A percentile compares a stretch with the other conserved stretches of the same genome.
Evolutionary conservation across 2,113 vertebrate species (phyloP).

Genomic region (Lepus americanus): DNA sequence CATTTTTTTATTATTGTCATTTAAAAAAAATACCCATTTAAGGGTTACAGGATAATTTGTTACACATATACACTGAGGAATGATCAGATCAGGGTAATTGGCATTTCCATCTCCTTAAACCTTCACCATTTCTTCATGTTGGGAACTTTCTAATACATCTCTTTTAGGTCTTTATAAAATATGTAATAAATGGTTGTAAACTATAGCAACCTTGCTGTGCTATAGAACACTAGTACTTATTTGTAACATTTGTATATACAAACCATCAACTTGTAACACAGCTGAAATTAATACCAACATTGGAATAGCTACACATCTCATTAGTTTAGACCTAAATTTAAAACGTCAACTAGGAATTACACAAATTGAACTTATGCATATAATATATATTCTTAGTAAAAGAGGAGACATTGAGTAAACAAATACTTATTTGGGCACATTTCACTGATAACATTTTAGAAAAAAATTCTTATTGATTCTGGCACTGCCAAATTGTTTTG

Average conservation of each 20-base stretch:
- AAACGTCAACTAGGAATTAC: not conserved
- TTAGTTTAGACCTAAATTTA: not conserved
- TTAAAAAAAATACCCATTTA: not conserved
- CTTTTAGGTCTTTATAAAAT: not conserved
- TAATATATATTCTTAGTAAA: not conserved
- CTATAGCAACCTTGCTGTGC: not conserved
- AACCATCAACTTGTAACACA: not conserved
- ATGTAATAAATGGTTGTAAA: not conserved
- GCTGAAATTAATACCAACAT: slow-evolving; percentile 16
- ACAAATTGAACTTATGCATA: not conserved
- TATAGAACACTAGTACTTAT: not conserved
- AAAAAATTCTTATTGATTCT: not conserved
- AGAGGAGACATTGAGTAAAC: not conserved
- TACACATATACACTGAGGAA: not conserved
- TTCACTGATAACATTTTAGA: not conserved
- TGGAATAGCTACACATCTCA: not conserved
- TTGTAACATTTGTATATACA: not conserved
- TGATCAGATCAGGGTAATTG: not conserved
- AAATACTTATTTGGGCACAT: not conserved
- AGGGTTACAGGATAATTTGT: not conserved
- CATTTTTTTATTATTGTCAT: not conserved
- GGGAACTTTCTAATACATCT: not conserved
- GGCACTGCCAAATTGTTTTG: not conserved
- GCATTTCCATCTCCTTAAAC: not conserved
- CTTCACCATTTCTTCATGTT: not conserved